Percentiles rank a stretch among this genome's conserved stretches.
Evolutionary conservation across 2,888 invertebrate species (phyloP).

Genomic region (Crematogaster levior): DNA sequence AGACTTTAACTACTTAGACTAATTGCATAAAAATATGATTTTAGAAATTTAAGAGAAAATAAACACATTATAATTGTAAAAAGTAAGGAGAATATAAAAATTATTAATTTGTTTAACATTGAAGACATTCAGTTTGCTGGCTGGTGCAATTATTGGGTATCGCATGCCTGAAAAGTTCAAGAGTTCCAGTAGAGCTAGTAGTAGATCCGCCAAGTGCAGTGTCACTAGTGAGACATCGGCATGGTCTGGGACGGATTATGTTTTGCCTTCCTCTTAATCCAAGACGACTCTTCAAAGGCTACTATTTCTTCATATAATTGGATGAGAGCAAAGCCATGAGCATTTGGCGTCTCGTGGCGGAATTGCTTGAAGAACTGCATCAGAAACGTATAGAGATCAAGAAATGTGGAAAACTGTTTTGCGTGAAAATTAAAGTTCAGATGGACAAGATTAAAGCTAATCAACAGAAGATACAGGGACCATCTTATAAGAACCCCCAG

Average conservation of each 20-base stretch:
- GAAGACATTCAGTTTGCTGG: constrained; percentile 89
- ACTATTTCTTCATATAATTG: constrained; percentile 98
- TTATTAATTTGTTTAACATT: constrained; percentile 70
- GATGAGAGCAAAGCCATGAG: constrained; percentile 98
- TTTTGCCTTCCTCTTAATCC: constrained; percentile 96
- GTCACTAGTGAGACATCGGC: constrained; percentile 93
- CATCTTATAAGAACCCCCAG: constrained; percentile 89
- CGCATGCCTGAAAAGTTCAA: constrained; percentile 93
- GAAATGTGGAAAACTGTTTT: constrained; percentile 94
- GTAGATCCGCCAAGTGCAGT: constrained; percentile 86
- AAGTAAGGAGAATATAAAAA: no score
- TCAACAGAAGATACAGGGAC: constrained; percentile 94
- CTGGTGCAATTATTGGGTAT: constrained; percentile 96
- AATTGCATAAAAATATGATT: no score
- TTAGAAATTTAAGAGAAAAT: neutral
- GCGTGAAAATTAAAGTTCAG: constrained; percentile 96
- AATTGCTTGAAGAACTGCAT: constrained; percentile 96
- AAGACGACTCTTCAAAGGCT: constrained; percentile 97
- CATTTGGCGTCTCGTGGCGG: constrained; percentile 97
- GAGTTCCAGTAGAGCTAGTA: constrained; percentile 78
- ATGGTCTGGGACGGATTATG: constrained; percentile 98
- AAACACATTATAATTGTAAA: no score
- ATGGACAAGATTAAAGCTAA: constrained; percentile 98
- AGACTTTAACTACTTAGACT: no score
- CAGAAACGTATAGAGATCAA: constrained; percentile 96